A percentile compares a stretch with the other conserved stretches of the same genome.
Conservation (phyloP, 2,113 vertebrate species). For the Abramis brama region DNA sequence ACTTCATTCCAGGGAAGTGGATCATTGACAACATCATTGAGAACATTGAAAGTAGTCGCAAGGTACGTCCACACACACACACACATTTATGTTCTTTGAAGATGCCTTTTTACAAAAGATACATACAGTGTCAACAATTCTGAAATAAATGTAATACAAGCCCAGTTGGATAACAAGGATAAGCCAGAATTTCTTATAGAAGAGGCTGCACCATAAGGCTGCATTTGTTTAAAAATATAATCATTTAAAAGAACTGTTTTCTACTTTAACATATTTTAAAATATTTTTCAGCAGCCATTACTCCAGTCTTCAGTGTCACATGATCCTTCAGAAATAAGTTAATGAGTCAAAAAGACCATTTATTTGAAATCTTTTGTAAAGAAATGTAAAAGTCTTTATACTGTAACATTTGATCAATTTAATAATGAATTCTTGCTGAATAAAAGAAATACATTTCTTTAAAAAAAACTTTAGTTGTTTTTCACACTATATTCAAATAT, state of each 20-base stretch:
- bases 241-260: background rate
- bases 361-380: background rate
- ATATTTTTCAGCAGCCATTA: background rate
- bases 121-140: background rate
- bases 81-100: background rate
- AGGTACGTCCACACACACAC: conserved; percentile 64
- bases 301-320: background rate
- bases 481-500: no score
- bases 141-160: background rate
- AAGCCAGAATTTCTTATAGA: background rate
- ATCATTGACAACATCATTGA: conserved; percentile 90
- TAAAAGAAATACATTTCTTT: background rate
- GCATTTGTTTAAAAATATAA: background rate
- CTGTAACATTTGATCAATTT: background rate
- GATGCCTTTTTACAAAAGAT: background rate
- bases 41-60: conserved; percentile 83
- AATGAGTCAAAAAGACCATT: no score
- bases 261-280: background rate
- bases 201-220: background rate
- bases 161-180: background rate
- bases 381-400: background rate
- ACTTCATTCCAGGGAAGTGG: conserved; percentile 86
- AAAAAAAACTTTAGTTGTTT: background rate
- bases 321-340: background rate
- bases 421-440: background rate